Base-by-base conservation (phyloP, 2,888 invertebrate species). In the Agrochola macilenta region DNA sequence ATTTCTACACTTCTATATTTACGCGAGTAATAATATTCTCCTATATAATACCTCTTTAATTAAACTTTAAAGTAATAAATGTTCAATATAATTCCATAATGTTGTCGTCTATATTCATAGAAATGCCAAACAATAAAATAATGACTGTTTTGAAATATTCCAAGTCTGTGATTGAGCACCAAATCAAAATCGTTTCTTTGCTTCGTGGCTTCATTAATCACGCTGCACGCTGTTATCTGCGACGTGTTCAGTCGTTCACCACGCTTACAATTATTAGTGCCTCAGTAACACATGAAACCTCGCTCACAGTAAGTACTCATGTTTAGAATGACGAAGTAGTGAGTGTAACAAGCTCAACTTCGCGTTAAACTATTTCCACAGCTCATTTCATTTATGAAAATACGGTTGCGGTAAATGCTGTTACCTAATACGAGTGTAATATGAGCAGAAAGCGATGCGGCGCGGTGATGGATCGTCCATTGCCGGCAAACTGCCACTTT, bases 381-480 rank as follows among this genome's bases (percentile, higher is more conserved):
- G 78, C 76, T 87, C 77, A 83, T 87, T 77, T 76, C 61, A 70
- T 73, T 58, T 26, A 74, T 73, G 79, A 77, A 76, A 83, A 81
- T 83, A 82, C 61, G 74, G 70, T 81, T 76, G 79, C 58, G 85
- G 78, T 72, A 72, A 74, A 84, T 77, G 69, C 73, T 78, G 84
- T 78, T 75, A 82, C 70, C 82, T 74, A 74, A 82, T 72, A 78
- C 77, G 63, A 52, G 54, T 72, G 61, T 69, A 69, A 74, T 74
- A 72, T 46, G 74, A 80, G 69, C 73, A 64, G 61, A 75, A 78
- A 71, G 63, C 71, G 75, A 79, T 77, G 84, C 71, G 75, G n/a
- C 65, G 74, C 78, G 23, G 68, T 89, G 88, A 88, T 88, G 82
- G 88, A 89, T 88, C 83, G 82, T 84, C 81, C 81, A 81, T 86